A percentile compares a stretch with the other conserved stretches of the same genome.
These are phyloP conservation scores for Tinea semifulvella DNA, from an alignment of 2,888 invertebrate genomes.

Conservation along the genomic window DNA sequence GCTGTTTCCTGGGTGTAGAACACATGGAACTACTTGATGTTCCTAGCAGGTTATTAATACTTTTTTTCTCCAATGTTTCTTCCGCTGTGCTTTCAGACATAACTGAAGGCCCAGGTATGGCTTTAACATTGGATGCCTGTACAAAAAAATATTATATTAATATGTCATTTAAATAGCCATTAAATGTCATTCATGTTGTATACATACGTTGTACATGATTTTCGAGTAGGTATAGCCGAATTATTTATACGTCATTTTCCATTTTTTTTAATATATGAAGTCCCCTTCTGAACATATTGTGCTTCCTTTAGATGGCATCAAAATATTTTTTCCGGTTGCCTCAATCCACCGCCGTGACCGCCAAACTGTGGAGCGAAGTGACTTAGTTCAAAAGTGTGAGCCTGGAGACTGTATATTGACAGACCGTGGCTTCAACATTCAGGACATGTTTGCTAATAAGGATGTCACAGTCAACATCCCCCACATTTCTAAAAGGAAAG, in stretches of 20 bases:
- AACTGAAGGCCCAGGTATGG: neutral
- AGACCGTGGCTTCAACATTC: neutral
- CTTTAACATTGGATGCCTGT: neutral
- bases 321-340: neutral
- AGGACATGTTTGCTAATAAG: too few species aligned
- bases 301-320: neutral
- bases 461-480: neutral
- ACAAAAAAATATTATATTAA: too few species aligned
- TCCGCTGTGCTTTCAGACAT: neutral
- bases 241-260: neutral
- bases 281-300: neutral
- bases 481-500: neutral
- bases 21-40: neutral
- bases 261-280: neutral
- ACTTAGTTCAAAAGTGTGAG: too few species aligned
- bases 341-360: too few species aligned
- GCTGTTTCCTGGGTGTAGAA: neutral
- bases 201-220: too few species aligned
- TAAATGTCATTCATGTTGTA: too few species aligned
- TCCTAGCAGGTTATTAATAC: neutral
- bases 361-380: neutral
- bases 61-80: neutral
- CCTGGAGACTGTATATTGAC: neutral
- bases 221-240: neutral
- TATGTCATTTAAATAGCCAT: too few species aligned